Percentiles rank a stretch among this genome's conserved stretches.
These are phyloP conservation scores for Netelia fuscicornis DNA, from an alignment of 2,888 invertebrate species.

Conservation along the genomic window DNA sequence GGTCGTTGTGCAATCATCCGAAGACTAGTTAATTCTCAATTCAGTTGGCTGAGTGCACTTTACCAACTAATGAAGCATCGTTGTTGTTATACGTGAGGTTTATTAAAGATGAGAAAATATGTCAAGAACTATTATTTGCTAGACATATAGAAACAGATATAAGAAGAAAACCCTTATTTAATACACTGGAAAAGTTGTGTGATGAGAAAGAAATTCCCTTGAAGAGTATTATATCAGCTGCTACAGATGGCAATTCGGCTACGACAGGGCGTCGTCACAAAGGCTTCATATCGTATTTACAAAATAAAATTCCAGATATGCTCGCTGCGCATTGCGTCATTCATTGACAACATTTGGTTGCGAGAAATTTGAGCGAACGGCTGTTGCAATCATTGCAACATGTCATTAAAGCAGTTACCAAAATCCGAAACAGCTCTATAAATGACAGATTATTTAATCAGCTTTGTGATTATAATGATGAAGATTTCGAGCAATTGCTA, in stretches of 20 bases:
- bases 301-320: neutral
- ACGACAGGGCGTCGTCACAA: neutral
- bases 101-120: conserved; percentile 67
- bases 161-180: conserved; percentile 55
- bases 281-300: neutral
- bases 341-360: neutral
- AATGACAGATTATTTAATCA: neutral
- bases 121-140: conserved; percentile 52
- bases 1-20: conserved; percentile 76
- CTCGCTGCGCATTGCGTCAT: neutral
- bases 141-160: conserved; percentile 44
- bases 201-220: conserved; percentile 46
- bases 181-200: conserved; percentile 36
- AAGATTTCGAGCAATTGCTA: no score
- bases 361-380: neutral
- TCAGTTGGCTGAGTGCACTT: conserved; percentile 81
- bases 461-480: neutral
- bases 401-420: no score
- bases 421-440: no score
- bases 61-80: conserved; percentile 78
- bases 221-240: conserved; percentile 31
- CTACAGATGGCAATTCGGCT: neutral
- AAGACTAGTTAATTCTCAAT: conserved; percentile 79
- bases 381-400: neutral
- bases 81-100: conserved; percentile 71